Evolutionary conservation across 2,797 vertebrate genomes (phyloP).

Genomic region (Psittacula echo): DNA sequence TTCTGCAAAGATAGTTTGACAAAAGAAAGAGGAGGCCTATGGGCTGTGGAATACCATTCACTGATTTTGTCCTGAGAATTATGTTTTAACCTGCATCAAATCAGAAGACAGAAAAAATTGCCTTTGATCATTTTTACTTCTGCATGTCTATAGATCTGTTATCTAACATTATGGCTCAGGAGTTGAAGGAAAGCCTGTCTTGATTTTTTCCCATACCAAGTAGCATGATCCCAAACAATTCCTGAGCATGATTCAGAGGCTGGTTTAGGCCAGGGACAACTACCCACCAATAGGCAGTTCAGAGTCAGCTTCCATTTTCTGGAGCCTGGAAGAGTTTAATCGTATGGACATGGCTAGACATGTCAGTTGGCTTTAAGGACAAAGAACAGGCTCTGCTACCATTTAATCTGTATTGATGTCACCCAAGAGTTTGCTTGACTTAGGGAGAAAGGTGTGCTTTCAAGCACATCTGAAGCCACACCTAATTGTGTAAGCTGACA

Average conservation of each 20-base stretch:
- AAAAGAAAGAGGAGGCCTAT: not conserved
- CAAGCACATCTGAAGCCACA: not conserved
- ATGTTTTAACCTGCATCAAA: not conserved
- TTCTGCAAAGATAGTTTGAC: not conserved
- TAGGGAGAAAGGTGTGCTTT: constrained; percentile 9
- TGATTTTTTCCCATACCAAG: not conserved
- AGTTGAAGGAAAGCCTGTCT: not conserved
- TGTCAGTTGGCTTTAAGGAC: not conserved
- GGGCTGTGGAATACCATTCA: not conserved
- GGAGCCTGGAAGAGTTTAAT: not conserved
- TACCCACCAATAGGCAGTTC: not conserved
- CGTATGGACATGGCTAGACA: not conserved
- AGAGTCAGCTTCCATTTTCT: not conserved
- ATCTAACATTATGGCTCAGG: not conserved
- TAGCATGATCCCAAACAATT: not conserved
- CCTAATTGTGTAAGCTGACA: not conserved
- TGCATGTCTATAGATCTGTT: not conserved
- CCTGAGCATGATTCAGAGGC: not conserved
- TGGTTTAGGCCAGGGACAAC: not conserved
- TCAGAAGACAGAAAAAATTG: not conserved
- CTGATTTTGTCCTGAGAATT: not conserved
- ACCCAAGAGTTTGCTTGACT: not conserved
- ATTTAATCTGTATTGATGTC: constrained; percentile 35
- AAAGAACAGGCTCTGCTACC: constrained; percentile 30
- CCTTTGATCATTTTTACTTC: not conserved